phyloP scores from a whole-genome alignment of 1,140 invertebrate genomes.

The Eufriesea mexicana region DNA sequence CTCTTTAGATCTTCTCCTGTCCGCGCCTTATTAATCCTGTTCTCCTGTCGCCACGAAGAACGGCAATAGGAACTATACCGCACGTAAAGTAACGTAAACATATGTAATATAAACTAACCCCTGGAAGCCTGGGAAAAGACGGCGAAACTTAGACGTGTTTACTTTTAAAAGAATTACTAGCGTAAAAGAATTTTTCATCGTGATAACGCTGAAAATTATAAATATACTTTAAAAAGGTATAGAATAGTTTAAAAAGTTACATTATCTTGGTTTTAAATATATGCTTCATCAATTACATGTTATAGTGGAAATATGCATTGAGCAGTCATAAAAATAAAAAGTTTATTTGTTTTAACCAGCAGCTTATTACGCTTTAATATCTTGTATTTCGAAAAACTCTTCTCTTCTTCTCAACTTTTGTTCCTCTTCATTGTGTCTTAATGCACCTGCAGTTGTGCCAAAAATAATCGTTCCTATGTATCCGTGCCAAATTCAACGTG shows the following conservation, averaged over 20 bases:
- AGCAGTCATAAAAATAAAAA: neutral
- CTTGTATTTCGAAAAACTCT: constrained; percentile 17
- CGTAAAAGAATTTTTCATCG: neutral
- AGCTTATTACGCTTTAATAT: neutral
- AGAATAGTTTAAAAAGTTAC: neutral
- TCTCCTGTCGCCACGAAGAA: constrained; percentile 37
- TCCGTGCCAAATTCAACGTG: constrained; percentile 60
- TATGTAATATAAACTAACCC: constrained; percentile 53
- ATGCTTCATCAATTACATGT: neutral
- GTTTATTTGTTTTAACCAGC: neutral
- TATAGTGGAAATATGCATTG: neutral
- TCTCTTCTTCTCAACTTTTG: neutral
- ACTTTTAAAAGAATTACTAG: constrained; percentile 48
- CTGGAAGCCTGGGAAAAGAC: constrained; percentile 65
- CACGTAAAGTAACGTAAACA: constrained; percentile 72
- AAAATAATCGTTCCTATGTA: constrained; percentile 60
- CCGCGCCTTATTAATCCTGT: constrained; percentile 47
- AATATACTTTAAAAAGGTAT: neutral
- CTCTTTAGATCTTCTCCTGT: constrained; percentile 39
- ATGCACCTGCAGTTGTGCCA: constrained; percentile 40
- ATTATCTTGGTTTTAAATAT: neutral
- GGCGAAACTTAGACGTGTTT: constrained; percentile 16
- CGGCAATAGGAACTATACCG: constrained; percentile 43
- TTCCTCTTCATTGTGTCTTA: constrained; percentile 41
- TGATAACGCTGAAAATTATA: neutral